Evolutionary conservation across 2,797 vertebrate species (phyloP).

Genomic region (Amphiprion clarkii): DNA sequence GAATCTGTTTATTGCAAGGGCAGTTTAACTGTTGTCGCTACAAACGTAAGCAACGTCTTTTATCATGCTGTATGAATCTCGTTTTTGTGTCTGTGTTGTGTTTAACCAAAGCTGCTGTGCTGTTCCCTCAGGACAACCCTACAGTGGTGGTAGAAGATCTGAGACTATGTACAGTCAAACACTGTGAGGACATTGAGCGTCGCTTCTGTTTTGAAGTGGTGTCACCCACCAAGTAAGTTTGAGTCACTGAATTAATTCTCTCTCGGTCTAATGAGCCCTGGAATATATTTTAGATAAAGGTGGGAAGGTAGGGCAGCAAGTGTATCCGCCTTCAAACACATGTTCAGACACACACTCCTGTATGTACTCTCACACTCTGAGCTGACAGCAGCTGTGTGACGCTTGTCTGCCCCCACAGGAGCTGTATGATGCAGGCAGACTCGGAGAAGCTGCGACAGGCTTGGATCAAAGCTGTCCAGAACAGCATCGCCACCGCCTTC

Average conservation of each 20-base stretch:
- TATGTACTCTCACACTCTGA: neutral
- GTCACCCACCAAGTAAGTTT: constrained; percentile 97
- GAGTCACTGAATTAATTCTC: neutral
- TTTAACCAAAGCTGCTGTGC: constrained; percentile 12
- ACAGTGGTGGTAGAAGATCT: constrained; percentile 98
- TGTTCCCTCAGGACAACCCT: constrained; percentile 89
- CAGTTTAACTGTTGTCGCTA: neutral
- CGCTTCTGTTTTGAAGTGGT: constrained; percentile 99
- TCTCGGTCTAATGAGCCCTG: constrained; percentile 28
- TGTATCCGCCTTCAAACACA: constrained; percentile 6
- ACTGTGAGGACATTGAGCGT: constrained; percentile 96
- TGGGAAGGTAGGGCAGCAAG: constrained; percentile 26
- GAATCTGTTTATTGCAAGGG: neutral
- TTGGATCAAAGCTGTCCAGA: constrained; percentile 98
- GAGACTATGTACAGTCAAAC: constrained; percentile 96
- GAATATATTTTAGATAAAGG: neutral
- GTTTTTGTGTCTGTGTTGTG: neutral
- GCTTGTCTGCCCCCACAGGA: constrained; percentile 82
- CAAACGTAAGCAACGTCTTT: neutral
- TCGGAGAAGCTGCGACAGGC: constrained; percentile 96
- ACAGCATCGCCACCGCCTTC: constrained; percentile 97
- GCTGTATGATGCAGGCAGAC: constrained; percentile 99
- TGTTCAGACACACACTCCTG: neutral
- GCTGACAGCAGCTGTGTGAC: constrained; percentile 53
- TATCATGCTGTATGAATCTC: neutral